Percentiles rank a stretch among this genome's conserved stretches.
Evolutionary conservation across 92 coral and sea anemone genomes (phyloP).

Genomic region (Porites divaricata): DNA sequence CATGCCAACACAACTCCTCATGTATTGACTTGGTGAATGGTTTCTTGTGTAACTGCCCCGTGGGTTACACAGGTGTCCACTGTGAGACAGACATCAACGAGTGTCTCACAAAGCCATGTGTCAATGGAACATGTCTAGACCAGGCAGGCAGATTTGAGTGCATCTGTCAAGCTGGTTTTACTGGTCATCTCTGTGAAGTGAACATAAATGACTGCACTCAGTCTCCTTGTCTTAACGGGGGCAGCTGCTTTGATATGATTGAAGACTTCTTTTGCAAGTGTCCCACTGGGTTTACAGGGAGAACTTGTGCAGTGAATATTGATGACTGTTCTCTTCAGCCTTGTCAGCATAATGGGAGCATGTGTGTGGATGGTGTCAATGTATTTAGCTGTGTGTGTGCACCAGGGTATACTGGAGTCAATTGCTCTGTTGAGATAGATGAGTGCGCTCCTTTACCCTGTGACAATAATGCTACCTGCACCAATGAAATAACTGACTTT

Average conservation of each 20-base stretch:
- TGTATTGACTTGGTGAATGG: constrained; percentile 75
- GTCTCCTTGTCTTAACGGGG: constrained; percentile 75
- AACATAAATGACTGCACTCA: constrained; percentile 73
- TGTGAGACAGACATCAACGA: constrained; percentile 74
- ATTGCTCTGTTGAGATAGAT: constrained; percentile 79
- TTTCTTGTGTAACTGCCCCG: constrained; percentile 66
- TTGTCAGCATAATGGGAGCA: constrained; percentile 74
- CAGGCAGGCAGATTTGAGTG: constrained; percentile 72
- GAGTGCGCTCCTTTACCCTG: constrained; percentile 72
- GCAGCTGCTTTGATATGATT: constrained; percentile 73
- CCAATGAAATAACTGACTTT: constrained; percentile 63
- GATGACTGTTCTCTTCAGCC: constrained; percentile 76
- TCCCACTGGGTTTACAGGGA: constrained; percentile 78
- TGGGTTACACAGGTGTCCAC: constrained; percentile 64
- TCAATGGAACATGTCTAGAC: constrained; percentile 76
- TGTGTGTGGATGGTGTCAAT: constrained; percentile 67
- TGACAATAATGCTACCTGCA: constrained; percentile 66
- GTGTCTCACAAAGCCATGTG: constrained; percentile 69
- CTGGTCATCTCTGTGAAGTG: constrained; percentile 63
- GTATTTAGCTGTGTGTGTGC: constrained; percentile 68
- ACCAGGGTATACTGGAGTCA: constrained; percentile 75
- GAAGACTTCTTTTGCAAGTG: constrained; percentile 72
- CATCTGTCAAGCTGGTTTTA: constrained; percentile 70
- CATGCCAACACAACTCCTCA: constrained; percentile 67
- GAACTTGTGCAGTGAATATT: constrained; percentile 77